Conservation (phyloP, 2,797 vertebrate species). For the Fistularia tabacaria region DNA sequence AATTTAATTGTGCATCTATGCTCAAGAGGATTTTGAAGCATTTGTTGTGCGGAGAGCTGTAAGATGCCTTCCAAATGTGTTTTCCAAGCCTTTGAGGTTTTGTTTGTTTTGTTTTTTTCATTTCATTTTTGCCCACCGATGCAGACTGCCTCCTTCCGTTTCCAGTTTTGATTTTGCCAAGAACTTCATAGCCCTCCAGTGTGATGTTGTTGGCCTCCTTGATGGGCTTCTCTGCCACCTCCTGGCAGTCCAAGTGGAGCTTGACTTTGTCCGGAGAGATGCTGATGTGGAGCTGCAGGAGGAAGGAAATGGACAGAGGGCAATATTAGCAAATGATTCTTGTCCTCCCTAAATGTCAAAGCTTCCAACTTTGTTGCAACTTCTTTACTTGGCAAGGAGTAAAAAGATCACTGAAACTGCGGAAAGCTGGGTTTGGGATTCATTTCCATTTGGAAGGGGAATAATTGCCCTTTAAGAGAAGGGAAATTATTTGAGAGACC, state of each 20-base stretch:
- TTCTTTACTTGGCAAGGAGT: slow-evolving; percentile 37
- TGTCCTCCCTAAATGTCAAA: slow-evolving; percentile 21
- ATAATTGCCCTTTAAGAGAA: slow-evolving; percentile 26
- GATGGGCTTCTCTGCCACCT: slow-evolving; percentile 90
- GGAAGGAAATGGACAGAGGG: slow-evolving; percentile 25
- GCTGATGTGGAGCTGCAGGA: slow-evolving; percentile 88
- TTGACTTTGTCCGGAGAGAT: slow-evolving; percentile 90
- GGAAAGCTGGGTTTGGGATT: slow-evolving; percentile 40
- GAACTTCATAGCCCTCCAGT: slow-evolving; percentile 90
- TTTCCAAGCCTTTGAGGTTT: slow-evolving; percentile 25
- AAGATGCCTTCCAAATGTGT: slow-evolving; percentile 22
- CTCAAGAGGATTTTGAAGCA: slow-evolving; percentile 29
- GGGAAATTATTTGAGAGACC: slow-evolving; percentile 25
- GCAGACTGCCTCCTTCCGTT: slow-evolving; percentile 85
- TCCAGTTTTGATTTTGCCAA: slow-evolving; percentile 86
- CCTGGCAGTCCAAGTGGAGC: slow-evolving; percentile 91
- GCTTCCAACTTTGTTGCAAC: slow-evolving; percentile 29
- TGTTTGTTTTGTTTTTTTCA: too few species aligned
- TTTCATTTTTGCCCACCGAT: slow-evolving; percentile 78
- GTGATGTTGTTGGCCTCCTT: slow-evolving; percentile 92
- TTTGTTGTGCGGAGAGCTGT: slow-evolving; percentile 28
- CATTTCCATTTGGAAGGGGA: slow-evolving; percentile 26
- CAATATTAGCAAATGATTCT: slow-evolving; percentile 32
- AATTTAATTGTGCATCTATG: slow-evolving; percentile 30
- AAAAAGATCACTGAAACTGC: slow-evolving; percentile 15